Base-by-base conservation (phyloP, 2,888 invertebrate genomes). In the Octonoba sinensis region DNA sequence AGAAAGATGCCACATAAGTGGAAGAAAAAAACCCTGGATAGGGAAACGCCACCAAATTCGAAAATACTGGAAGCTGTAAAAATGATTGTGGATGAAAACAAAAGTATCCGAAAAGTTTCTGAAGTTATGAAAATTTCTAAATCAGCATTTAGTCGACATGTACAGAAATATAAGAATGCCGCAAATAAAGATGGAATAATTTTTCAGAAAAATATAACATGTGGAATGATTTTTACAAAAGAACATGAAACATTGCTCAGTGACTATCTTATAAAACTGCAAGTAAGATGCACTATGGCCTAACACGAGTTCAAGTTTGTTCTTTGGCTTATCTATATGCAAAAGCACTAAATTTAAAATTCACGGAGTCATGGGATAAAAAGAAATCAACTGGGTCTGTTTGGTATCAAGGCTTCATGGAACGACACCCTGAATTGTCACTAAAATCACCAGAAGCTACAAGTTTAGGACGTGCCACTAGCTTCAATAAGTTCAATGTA, bases 361-460 rank as follows among this genome's bases (percentile, higher is more conserved):
- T 56, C 8, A 36, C 57, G 18, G 27, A 13, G n/a, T 54, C 27
- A n/a, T 69, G 69, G 69, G 1, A 2, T 36, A 15, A 13, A 4
- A 69, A 57, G 0, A 6, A 54, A 36, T 13, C 8, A 11, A 56
- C 69, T 56, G 69, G 69, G 44, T 11, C 8, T 11, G 57, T 36
- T n/a, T 69, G 69, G 69, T 54, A 56, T 3, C 36, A n/a, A n/a
- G 57, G 57, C 24, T 69, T 69, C 20, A 69, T 69, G 69, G 36
- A 69, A 13, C 8, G 69, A 44, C 24, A 69, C 44, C 57, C 56
- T 1, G 13, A 16, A 18, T 20, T 69, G 15, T 36, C 54, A 1
- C 54, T 69, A 8, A 36, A 56, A 44, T 54, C 69, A 11, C 69
- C 54, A 6, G 57, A 69, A 69, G 27, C 69, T 24, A 69, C 69